Percentiles rank a stretch among this genome's conserved stretches.
Evolutionary conservation across 2,113 vertebrate species (phyloP).

Genomic region (Tiliqua scincoides): DNA sequence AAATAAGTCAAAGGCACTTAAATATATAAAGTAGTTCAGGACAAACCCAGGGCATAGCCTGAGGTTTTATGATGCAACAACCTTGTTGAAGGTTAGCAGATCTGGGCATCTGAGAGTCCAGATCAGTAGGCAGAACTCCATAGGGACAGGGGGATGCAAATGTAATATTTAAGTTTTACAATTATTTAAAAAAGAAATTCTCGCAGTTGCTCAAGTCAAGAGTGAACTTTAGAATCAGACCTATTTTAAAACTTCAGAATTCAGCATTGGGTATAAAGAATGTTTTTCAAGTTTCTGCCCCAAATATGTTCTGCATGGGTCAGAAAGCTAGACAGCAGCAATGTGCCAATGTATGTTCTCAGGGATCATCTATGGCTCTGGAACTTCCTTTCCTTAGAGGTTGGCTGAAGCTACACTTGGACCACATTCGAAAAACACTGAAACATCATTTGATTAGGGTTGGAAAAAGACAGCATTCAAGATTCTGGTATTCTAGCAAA

Average conservation of each 20-base stretch:
- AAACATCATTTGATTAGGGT: background rate
- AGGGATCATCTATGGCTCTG: too few species aligned
- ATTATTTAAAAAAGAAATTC: too few species aligned
- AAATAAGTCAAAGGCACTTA: background rate
- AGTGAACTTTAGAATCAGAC: background rate
- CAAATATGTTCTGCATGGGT: background rate
- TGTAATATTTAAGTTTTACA: too few species aligned
- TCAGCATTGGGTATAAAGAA: background rate
- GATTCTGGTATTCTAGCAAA: background rate
- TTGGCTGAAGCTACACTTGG: background rate
- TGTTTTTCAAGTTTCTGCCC: background rate
- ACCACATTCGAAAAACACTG: background rate
- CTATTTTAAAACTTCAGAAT: background rate
- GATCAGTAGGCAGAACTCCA: too few species aligned
- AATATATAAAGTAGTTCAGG: background rate
- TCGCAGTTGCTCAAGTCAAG: background rate
- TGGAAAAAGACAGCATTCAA: background rate
- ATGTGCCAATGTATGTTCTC: background rate
- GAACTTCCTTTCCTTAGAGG: background rate
- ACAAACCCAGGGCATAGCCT: background rate
- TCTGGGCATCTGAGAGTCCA: too few species aligned
- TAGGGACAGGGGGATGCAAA: too few species aligned
- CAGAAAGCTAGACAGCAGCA: background rate
- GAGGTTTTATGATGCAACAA: background rate
- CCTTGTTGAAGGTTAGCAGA: background rate